phyloP scores from a whole-genome alignment of 2,888 invertebrate species.

The Cephus pygmeus region DNA sequence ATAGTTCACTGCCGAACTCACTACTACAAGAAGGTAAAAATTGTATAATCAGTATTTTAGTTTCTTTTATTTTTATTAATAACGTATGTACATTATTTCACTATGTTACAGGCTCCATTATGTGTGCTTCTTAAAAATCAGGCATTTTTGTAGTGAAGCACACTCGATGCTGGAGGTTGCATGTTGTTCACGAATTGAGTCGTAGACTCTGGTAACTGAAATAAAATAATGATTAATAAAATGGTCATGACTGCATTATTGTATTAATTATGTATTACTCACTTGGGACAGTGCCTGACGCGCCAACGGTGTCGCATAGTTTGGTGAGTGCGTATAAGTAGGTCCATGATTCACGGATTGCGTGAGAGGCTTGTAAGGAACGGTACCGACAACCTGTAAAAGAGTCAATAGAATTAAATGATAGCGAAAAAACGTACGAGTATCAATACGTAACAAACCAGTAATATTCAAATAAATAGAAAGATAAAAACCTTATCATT shows the following conservation, averaged over 20 bases:
- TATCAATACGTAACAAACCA: neutral
- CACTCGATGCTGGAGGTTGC: conserved; percentile 45
- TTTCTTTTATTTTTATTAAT: neutral
- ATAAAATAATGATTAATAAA: conserved; percentile 13
- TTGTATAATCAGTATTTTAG: neutral
- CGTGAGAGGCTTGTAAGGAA: conserved; percentile 44
- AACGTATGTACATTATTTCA: neutral
- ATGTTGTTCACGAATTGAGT: conserved; percentile 52
- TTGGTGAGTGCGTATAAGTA: conserved; percentile 55
- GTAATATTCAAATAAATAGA: neutral
- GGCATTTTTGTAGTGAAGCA: conserved; percentile 55
- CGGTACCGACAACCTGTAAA: neutral
- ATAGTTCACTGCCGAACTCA: neutral
- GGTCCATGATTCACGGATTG: conserved; percentile 37
- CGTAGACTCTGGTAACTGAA: conserved; percentile 47
- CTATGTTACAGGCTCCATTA: neutral
- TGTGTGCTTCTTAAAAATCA: conserved; percentile 24
- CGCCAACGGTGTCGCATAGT: conserved; percentile 20
- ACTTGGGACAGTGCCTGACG: neutral
- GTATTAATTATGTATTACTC: neutral
- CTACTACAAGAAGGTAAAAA: neutral
- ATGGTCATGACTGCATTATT: neutral
- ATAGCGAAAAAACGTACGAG: neutral
- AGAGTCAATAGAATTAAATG: neutral
- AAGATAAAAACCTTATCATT: conserved; percentile 68